These are phyloP conservation scores for Phaenicophaeus curvirostris DNA, from an alignment of 2,797 vertebrate species.

Conservation along the genomic window DNA sequence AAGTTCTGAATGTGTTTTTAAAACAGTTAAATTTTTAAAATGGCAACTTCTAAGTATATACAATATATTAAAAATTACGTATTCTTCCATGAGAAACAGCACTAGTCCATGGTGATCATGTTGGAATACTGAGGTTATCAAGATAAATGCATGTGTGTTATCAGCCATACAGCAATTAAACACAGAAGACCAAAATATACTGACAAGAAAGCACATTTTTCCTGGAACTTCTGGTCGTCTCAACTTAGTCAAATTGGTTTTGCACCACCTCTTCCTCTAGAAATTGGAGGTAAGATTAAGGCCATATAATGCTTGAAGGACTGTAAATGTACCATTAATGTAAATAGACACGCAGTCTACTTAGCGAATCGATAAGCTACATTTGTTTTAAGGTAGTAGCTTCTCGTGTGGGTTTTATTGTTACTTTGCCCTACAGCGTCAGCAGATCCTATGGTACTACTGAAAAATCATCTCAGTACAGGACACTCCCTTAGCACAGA, in stretches of 20 bases:
- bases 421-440: neutral
- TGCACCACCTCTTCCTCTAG: neutral
- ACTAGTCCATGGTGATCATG: neutral
- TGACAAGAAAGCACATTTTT: neutral
- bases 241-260: neutral
- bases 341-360: neutral
- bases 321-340: neutral
- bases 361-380: neutral
- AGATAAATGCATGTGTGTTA: neutral
- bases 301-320: neutral
- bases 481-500: neutral
- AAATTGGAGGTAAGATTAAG: neutral
- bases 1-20: conserved; percentile 45
- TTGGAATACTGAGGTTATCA: neutral
- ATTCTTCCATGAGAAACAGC: neutral
- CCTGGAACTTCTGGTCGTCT: neutral
- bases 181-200: neutral
- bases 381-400: neutral
- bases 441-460: neutral
- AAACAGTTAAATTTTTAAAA: conserved; percentile 26
- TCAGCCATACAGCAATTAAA: neutral
- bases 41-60: neutral
- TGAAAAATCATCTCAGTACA: neutral
- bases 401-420: neutral
- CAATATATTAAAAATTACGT: neutral